phyloP scores from a whole-genome alignment of 2,113 vertebrate species.

The Galbula dea region DNA sequence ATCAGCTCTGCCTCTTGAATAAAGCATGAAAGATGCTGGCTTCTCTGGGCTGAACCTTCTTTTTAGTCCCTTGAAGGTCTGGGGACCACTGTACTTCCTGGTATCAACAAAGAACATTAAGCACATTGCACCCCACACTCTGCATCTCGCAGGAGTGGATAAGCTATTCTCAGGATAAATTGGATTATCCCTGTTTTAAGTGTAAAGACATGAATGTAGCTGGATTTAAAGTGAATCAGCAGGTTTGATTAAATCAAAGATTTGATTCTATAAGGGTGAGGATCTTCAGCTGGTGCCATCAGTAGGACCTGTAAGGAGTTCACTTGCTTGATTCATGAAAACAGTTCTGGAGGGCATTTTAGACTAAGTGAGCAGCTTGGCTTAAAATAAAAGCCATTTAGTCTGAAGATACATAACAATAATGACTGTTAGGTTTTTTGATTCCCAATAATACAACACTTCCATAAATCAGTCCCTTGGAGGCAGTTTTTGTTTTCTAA shows the following conservation, averaged over 20 bases:
- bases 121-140: rapidly evolving
- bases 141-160: background rate
- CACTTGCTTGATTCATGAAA: background rate
- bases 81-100: background rate
- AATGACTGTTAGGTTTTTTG: background rate
- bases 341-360: background rate
- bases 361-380: background rate
- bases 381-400: background rate
- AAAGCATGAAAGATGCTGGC: background rate
- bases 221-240: background rate
- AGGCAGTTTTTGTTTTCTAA: constrained; percentile 17
- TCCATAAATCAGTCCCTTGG: background rate
- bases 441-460: background rate
- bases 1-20: background rate
- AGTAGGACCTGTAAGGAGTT: background rate
- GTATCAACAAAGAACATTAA: background rate
- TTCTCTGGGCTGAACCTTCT: background rate
- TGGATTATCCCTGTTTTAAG: background rate
- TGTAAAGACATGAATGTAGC: background rate
- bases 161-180: rapidly evolving
- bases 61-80: background rate
- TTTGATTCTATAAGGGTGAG: background rate
- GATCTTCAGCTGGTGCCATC: background rate
- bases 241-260: background rate
- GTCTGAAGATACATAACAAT: background rate